Percentiles rank a stretch among this genome's conserved stretches.
phyloP scores from a whole-genome alignment of 35 echinoderm and acorn worm genomes.

The Chiridota heheva region DNA sequence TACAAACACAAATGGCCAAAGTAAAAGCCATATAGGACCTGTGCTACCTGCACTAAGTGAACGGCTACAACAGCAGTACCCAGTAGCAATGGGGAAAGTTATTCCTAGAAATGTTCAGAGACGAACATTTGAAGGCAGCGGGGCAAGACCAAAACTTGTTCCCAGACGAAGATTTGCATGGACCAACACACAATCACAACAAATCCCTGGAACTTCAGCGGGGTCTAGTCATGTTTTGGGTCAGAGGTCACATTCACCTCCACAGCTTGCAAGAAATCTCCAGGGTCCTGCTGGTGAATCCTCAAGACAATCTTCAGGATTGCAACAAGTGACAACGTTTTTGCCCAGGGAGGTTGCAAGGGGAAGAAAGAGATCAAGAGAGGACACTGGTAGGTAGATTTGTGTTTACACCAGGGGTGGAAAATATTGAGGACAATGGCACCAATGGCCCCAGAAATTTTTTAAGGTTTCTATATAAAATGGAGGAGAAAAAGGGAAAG shows the following conservation, averaged over 20 bases:
- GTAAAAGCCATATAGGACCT: background rate
- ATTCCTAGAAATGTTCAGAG: background rate
- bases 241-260: conserved; percentile 26
- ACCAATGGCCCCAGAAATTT: no score
- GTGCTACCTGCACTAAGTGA: background rate
- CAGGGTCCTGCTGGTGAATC: no score
- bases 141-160: background rate
- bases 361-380: no score
- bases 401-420: no score
- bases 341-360: no score
- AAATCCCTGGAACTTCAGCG: background rate
- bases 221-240: conserved; percentile 4
- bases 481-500: no score
- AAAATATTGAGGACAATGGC: no score
- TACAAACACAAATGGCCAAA: background rate
- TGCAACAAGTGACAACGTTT: no score
- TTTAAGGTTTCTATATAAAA: no score
- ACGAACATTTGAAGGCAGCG: background rate
- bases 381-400: no score
- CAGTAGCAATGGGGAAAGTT: background rate
- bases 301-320: no score
- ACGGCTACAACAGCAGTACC: background rate
- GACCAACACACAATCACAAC: background rate
- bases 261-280: background rate
- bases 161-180: conserved; percentile 31